Base-by-base conservation (phyloP, 2,888 invertebrate species). In the Cephus rjabovi region DNA sequence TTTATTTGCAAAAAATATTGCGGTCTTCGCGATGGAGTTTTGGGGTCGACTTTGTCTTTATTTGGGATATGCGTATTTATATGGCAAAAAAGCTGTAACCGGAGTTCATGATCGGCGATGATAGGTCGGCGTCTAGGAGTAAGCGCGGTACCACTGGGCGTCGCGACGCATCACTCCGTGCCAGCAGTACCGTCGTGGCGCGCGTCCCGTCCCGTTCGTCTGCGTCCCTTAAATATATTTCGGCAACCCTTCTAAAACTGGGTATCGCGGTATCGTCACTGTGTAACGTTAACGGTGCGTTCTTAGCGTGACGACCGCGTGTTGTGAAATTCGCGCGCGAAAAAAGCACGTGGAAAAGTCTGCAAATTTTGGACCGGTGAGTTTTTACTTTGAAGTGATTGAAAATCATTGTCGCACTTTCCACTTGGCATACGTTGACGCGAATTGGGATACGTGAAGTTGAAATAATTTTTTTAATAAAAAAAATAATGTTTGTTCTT, bases 111-210 rank as follows among this genome's bases (percentile, higher is more conserved):
- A 83, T 83, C 81, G 82, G 78, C 77, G 77, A 85, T 83, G 84
- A 84, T 85, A 86, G 84, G 85, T 84, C 81, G 85, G 84, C 83
- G 85, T 87, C 84, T 87, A 83, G 15, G 88, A 88, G 88, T 87
- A 84, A 85, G 89, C 89, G 88, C 88, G 80, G 85, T 86, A 79
- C 83, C 35, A 68, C 70, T 35, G 70, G 70, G 75, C 75, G 77
- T 75, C 77, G 77, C 77, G 77, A 77, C 77, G 77, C 77, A 68
- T 69, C 80, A 83, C 81, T 81, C 81, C 75, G 75, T 81, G 76
- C 77, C 81, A 77, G 79, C 88, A 89, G 89, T 89, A 85, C 84
- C 84, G 86, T 86, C 80, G 84, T 84, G 82, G 83, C 88, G 86
- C 88, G 89, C 89, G 86, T 83, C 82, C 87, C 80, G 86, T 87